Base-by-base conservation (phyloP, 1,140 invertebrate species). In the Anagrus nilaparvatae region DNA sequence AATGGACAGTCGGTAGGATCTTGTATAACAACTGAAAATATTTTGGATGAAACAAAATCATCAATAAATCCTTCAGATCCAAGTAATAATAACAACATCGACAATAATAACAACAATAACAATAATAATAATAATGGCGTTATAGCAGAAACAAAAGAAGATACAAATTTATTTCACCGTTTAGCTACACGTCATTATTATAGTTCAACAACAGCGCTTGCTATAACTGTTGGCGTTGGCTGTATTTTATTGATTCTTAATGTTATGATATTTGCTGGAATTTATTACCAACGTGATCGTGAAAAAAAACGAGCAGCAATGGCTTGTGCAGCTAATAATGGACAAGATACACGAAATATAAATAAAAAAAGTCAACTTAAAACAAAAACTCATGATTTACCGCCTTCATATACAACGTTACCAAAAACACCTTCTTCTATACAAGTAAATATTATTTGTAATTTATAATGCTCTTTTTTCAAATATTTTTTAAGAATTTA, bases 181-280 rank as follows among this genome's bases (percentile, higher is more conserved):
- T 45, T 75, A 13, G 67, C 73, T 0, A 71, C 73, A 0, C 54
- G 71, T 4, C 71, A 74, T 45, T 78, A 78, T 50, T 76, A 77
- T 53, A 77, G 74, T 50, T 86, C 84, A 49, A 86, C 83, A 1
- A 83, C 85, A 2, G 84, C 84, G 7, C 70, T 91, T n/a, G 83
- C 80, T 10, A 81, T 91, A n/a, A 91, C 87, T 1, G 82, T 92
- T 10, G 85, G 87, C 2, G 80, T 92, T 14, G 89, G 89, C 2
- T 89, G 87, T 56, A 82, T 87, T 30, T 73, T 94, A 4, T 69
- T 94, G 4, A 74, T 90, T 3, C 72, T 93, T 10, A 92, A 94
- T 64, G 77, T 90, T 62, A 66, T 92, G 30, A 84, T 92, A 35
- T 91, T 91, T 55, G 84, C 85, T 3, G 87, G 83, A 32, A 84